Evolutionary conservation across 2,113 vertebrate species (phyloP), one percentile per base, ranked within the genome.

Genomic region (Cavia aperea): DNA sequence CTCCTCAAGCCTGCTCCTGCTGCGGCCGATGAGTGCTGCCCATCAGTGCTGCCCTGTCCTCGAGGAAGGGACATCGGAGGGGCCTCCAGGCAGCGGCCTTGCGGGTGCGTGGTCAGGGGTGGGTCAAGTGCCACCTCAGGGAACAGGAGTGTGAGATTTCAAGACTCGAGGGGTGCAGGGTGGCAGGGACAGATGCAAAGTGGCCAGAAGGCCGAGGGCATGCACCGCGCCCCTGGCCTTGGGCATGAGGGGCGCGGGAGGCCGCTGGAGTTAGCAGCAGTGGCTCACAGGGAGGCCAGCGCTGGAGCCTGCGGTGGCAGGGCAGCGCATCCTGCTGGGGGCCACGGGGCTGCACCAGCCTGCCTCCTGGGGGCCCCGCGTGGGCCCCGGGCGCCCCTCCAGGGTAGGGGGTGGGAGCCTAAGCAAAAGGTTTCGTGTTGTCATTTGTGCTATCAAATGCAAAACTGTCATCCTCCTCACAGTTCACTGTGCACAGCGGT

Each of bases 331-430:
- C 23, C 43, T 12, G 29, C 43, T 13, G 43, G 73, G 73, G 12
- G 26, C 73, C 2, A 6, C 4, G 23, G 13, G 43, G 73, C 73
- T 49, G 73, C 72, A 16, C 15, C 73, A 16, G 2, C 21, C 29
- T 43, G 43, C 24, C 24, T 77, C 26, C 5, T 0, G 72, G 23
- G 3, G 56, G 33, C 8, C 18, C 62, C 1, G 2, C n/a, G 11
- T 33, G 66, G 49, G 19, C 0, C 7, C 31, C 31, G 16, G 33
- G 10, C 5, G 1, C 1, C 5, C 15, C 33, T 31, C 1, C 16
- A 63, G 63, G 23, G 16, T 18, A 2, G 31, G 21, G n/a, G 54
- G 36, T 8, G 39, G 68, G 33, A 12, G 2, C 31, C 26, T 77
- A 46, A 56, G 62, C 73, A 54, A 93, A 63, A 19, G 33, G 21